Evolutionary conservation across 2,888 invertebrate species (phyloP).

Genomic region (Drosophila suboccidentalis): DNA sequence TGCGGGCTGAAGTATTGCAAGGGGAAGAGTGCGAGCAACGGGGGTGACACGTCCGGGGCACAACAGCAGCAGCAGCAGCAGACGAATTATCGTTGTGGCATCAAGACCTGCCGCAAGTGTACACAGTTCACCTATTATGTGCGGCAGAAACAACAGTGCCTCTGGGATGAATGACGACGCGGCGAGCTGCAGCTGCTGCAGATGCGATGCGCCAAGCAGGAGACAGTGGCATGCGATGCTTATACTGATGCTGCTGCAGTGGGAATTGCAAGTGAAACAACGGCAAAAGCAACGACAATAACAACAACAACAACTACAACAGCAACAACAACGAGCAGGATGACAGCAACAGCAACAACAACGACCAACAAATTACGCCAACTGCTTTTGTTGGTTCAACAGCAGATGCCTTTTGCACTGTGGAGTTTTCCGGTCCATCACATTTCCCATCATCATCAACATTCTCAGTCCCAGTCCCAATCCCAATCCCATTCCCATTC

Average conservation of each 20-base stretch:
- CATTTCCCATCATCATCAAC: constrained; percentile 58
- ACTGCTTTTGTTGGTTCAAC: constrained; percentile 78
- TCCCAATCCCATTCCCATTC: constrained; percentile 22
- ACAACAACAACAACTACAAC: constrained; percentile 28
- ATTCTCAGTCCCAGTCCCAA: constrained; percentile 19
- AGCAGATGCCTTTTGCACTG: constrained; percentile 79
- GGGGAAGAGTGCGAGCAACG: constrained; percentile 88
- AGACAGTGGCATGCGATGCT: constrained; percentile 22
- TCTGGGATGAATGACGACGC: constrained; percentile 91
- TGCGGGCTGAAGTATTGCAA: constrained; percentile 98
- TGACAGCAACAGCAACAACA: constrained; percentile 53
- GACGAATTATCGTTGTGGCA: constrained; percentile 95
- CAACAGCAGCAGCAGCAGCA: constrained; percentile 80
- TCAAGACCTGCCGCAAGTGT: constrained; percentile 97
- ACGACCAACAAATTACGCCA: constrained; percentile 80
- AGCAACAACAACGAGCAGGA: constrained; percentile 29
- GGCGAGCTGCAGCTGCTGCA: constrained; percentile 81
- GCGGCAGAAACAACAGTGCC: constrained; percentile 92
- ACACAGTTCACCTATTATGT: constrained; percentile 95
- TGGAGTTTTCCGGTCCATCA: constrained; percentile 80
- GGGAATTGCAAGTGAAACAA: constrained; percentile 49
- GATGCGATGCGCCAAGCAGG: constrained; percentile 60
- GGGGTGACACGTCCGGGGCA: constrained; percentile 71
- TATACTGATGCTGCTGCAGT: constrained; percentile 22
- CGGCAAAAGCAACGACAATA: constrained; percentile 34